phyloP scores from a whole-genome alignment of 2,113 vertebrate genomes.

The Myrmecobius fasciatus region DNA sequence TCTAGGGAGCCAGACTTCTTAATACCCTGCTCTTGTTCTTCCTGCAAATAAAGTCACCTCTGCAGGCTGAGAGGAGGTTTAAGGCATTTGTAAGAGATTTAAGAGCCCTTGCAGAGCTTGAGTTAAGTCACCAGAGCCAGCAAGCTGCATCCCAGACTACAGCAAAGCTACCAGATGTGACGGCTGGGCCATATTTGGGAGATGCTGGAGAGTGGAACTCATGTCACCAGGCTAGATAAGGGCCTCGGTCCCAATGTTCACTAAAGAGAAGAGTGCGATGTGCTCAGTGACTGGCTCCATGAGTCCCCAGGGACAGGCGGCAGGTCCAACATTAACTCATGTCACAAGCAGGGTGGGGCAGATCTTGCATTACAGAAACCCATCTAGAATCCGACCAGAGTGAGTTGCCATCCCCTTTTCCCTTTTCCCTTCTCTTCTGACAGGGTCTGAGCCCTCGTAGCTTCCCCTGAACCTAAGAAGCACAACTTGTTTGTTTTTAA shows the following conservation, averaged over 20 bases:
- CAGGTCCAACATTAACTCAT: neutral
- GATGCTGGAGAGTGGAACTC: neutral
- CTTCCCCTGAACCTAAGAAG: neutral
- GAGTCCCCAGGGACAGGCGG: neutral
- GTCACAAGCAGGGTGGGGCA: neutral
- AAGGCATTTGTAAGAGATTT: neutral
- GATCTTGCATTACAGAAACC: neutral
- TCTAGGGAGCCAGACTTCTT: neutral
- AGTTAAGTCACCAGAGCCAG: neutral
- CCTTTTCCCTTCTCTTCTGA: neutral
- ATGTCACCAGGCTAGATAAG: neutral
- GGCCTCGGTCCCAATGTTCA: neutral
- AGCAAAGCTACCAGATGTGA: neutral
- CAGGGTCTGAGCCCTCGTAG: neutral
- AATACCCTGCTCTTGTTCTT: neutral
- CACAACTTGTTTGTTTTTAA: neutral
- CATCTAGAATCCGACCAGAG: neutral
- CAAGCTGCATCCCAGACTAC: neutral
- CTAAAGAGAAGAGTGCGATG: neutral
- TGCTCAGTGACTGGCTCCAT: neutral
- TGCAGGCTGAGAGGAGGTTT: neutral
- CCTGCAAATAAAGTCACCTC: neutral
- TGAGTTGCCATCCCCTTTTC: neutral
- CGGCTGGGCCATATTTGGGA: neutral
- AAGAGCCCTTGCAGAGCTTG: neutral